Percentiles rank a stretch among this genome's conserved stretches.
phyloP scores from a whole-genome alignment of 2,113 vertebrate genomes.

The Calidris pugnax region DNA sequence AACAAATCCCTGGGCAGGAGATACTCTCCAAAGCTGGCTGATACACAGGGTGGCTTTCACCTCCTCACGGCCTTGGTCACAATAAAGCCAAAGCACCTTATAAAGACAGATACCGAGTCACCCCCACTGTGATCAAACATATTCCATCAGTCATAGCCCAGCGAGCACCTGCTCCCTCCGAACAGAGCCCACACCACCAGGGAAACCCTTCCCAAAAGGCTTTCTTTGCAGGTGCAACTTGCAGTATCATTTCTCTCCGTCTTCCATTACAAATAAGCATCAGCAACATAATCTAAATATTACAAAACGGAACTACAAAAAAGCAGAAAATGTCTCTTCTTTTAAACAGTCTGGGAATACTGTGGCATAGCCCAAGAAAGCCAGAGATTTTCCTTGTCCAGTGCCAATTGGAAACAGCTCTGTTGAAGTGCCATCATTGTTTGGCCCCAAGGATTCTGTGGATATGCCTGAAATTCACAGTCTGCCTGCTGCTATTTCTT shows the following conservation, averaged over 20 bases:
- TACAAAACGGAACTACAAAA: neutral
- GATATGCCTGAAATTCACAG: neutral
- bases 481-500: neutral
- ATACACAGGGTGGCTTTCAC: neutral
- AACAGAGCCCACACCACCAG: neutral
- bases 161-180: fast-evolving
- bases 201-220: neutral
- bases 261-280: neutral
- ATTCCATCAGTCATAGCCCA: neutral
- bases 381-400: neutral
- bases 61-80: neutral
- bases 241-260: neutral
- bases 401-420: neutral
- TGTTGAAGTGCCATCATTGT: neutral
- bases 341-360: neutral
- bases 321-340: neutral
- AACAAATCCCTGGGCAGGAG: neutral
- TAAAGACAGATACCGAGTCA: neutral
- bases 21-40: neutral
- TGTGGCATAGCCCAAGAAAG: neutral
- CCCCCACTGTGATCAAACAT: neutral
- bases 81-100: neutral
- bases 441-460: neutral
- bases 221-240: neutral
- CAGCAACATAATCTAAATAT: neutral